These are phyloP conservation scores for Cotesia typhae DNA, from an alignment of 1,140 invertebrate species.

Conservation along the genomic window DNA sequence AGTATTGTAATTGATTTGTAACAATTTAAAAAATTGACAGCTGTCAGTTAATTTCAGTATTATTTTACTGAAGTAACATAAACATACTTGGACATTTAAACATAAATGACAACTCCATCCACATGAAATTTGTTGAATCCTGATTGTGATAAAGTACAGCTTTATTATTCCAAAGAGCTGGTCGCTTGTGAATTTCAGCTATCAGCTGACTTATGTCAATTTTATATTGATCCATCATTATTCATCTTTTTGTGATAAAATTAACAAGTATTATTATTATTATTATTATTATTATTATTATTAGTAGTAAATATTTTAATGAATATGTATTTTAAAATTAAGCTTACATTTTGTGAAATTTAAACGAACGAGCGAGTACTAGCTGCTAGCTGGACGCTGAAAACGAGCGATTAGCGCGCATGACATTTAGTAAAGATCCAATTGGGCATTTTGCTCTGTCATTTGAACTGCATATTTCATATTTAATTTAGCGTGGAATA, in stretches of 20 bases:
- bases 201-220: conserved; percentile 63
- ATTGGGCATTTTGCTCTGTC: conserved; percentile 47
- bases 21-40: background rate
- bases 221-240: conserved; percentile 57
- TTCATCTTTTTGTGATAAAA: background rate
- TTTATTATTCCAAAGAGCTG: conserved; percentile 62
- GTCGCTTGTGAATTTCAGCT: conserved; percentile 61
- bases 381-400: conserved; percentile 45
- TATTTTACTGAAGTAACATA: too few relatives aligned
- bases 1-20: background rate
- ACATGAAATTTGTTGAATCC: conserved; percentile 60
- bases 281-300: background rate
- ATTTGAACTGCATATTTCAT: too few relatives aligned
- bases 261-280: background rate
- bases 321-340: too few relatives aligned
- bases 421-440: too few relatives aligned
- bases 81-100: conserved; percentile 62
- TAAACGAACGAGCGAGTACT: conserved; percentile 54
- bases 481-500: too few relatives aligned
- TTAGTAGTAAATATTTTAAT: background rate
- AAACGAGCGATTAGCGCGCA: conserved; percentile 61
- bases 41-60: background rate
- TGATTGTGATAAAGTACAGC: conserved; percentile 63
- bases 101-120: conserved; percentile 62
- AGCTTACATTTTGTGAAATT: background rate